A percentile compares a stretch with the other conserved stretches of the same genome.
Conservation (phyloP, 1,140 invertebrate species). For the Melanaphis sacchari region DNA sequence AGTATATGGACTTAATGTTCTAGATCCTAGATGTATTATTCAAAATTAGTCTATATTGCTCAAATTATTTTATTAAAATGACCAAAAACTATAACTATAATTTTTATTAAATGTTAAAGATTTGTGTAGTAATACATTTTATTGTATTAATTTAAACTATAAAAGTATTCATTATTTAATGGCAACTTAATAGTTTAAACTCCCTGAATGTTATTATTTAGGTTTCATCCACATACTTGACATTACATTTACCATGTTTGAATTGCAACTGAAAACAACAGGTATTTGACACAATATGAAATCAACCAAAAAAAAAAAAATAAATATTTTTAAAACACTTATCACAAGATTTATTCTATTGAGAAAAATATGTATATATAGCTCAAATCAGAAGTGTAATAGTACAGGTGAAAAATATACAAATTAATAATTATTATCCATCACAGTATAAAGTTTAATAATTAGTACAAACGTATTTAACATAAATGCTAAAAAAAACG, state of each 20-base stretch:
- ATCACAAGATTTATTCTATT: conserved; percentile 21
- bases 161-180: too few species aligned
- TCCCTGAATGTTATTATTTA: not conserved
- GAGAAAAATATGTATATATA: not conserved
- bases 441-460: conserved; percentile 13
- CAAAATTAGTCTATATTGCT: not conserved
- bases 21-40: not conserved
- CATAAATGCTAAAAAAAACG: not conserved
- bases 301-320: not conserved
- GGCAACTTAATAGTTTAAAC: not conserved
- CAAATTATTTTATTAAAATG: not conserved
- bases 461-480: not conserved
- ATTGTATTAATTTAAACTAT: too few species aligned
- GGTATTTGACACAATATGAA: not conserved
- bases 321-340: conserved; percentile 13
- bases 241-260: not conserved
- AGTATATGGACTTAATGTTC: not conserved
- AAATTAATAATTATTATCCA: conserved; percentile 36
- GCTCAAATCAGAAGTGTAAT: not conserved
- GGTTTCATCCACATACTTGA: not conserved
- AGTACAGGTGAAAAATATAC: not conserved
- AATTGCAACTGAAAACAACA: not conserved
- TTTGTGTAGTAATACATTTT: not conserved
- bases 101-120: not conserved
- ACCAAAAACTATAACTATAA: not conserved